Percentiles rank a stretch among this genome's conserved stretches.
These are phyloP conservation scores for Sinella curviseta DNA, from an alignment of 1,140 invertebrate genomes.

Conservation along the genomic window DNA sequence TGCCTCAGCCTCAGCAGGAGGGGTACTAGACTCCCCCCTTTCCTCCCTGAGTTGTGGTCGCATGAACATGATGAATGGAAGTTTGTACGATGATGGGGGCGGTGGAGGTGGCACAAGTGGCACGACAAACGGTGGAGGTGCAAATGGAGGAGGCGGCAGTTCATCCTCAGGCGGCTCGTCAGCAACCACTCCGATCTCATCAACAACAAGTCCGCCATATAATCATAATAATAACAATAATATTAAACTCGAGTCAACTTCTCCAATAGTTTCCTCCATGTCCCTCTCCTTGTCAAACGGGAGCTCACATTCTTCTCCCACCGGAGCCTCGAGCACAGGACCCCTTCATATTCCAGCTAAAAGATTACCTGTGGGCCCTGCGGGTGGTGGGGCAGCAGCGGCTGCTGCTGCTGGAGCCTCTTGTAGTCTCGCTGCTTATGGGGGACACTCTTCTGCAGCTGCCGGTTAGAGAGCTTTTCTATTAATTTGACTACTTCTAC, in stretches of 20 bases:
- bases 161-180: constrained; percentile 34
- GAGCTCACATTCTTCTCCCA: constrained; percentile 53
- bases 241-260: constrained; percentile 44
- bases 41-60: constrained; percentile 38
- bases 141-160: constrained; percentile 32
- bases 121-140: constrained; percentile 18
- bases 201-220: constrained; percentile 66
- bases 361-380: constrained; percentile 61
- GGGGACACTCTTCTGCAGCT: constrained; percentile 38
- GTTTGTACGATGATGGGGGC: constrained; percentile 72
- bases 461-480: constrained; percentile 41
- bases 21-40: constrained; percentile 43
- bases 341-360: constrained; percentile 80
- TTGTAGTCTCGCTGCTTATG: constrained; percentile 39
- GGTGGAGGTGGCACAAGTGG: constrained; percentile 60
- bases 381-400: constrained; percentile 59
- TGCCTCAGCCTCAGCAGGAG: constrained; percentile 33
- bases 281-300: constrained; percentile 50
- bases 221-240: constrained; percentile 28
- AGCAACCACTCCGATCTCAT: constrained; percentile 62
- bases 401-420: constrained; percentile 28
- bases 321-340: constrained; percentile 54
- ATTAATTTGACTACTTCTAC: constrained; percentile 21
- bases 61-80: constrained; percentile 72
- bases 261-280: constrained; percentile 39